Conservation (phyloP, 2,797 vertebrate species). For the Gymnothorax javanicus region DNA sequence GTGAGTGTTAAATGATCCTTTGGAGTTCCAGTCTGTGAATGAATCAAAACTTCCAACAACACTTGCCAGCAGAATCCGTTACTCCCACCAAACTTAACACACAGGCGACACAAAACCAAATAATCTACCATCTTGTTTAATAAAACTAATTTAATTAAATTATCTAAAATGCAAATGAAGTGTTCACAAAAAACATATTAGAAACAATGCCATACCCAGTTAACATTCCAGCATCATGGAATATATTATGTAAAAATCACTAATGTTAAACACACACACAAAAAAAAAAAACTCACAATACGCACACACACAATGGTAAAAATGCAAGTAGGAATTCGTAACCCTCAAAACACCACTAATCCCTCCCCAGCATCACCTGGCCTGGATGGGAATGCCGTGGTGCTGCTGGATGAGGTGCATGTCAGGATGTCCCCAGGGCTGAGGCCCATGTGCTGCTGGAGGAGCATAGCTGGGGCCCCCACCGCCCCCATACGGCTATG, state of each 20-base stretch:
- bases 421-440: conserved; percentile 80
- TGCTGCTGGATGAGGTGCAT: conserved; percentile 78
- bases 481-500: conserved; percentile 76
- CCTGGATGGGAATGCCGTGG: conserved; percentile 81
- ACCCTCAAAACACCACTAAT: neutral
- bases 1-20: too few relatives aligned
- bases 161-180: neutral
- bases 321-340: neutral
- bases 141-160: neutral
- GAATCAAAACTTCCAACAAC: too few relatives aligned
- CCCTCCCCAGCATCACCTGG: conserved; percentile 66
- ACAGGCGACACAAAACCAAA: neutral
- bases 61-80: too few relatives aligned
- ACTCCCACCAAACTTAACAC: too few relatives aligned
- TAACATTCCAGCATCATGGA: neutral
- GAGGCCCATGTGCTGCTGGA: conserved; percentile 60
- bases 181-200: neutral
- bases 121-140: neutral
- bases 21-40: too few relatives aligned
- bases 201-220: neutral
- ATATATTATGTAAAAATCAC: neutral
- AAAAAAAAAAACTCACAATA: too few relatives aligned
- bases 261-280: neutral
- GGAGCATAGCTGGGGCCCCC: conserved; percentile 73
- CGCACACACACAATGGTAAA: too few relatives aligned